A percentile compares a stretch with the other conserved stretches of the same genome.
Evolutionary conservation across 2,888 invertebrate species (phyloP).

Genomic region (Drosophila meridionalis): DNA sequence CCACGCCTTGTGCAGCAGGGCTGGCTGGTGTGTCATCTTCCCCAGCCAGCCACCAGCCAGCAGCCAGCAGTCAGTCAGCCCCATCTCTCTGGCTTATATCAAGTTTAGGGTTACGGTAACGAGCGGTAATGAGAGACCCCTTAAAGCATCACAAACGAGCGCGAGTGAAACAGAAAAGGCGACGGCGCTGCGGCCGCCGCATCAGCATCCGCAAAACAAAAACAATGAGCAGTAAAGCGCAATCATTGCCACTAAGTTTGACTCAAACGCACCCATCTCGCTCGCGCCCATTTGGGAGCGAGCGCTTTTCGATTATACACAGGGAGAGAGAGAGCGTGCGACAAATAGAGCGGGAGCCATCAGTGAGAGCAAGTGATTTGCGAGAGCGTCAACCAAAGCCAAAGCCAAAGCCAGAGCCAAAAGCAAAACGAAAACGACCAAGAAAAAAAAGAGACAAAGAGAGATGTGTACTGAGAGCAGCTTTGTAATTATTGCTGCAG

Average conservation of each 20-base stretch:
- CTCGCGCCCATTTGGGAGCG: slow-evolving; percentile 44
- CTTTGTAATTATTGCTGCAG: slow-evolving; percentile 37
- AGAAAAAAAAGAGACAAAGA: slow-evolving; percentile 17
- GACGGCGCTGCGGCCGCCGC: slow-evolving; percentile 12
- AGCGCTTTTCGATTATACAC: slow-evolving; percentile 11
- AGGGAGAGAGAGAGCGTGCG: slow-evolving; percentile 8
- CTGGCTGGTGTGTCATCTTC: slow-evolving; percentile 43
- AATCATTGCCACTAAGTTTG: slow-evolving; percentile 70
- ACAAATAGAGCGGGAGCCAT: neutral
- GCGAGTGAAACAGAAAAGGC: slow-evolving; percentile 61
- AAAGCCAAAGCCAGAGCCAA: neutral
- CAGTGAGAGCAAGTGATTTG: slow-evolving; percentile 14
- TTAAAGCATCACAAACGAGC: slow-evolving; percentile 40
- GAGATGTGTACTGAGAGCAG: slow-evolving; percentile 17
- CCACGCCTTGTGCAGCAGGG: slow-evolving; percentile 71
- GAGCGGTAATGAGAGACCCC: slow-evolving; percentile 59
- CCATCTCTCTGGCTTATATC: slow-evolving; percentile 9
- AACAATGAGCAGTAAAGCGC: slow-evolving; percentile 56
- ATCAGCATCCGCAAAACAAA: slow-evolving; percentile 54
- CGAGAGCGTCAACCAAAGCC: slow-evolving; percentile 27
- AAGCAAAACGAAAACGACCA: neutral
- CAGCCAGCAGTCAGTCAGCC: slow-evolving; percentile 9
- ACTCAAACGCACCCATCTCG: slow-evolving; percentile 55
- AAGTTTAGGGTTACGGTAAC: slow-evolving; percentile 67
- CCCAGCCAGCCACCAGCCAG: slow-evolving; percentile 28